Evolutionary conservation across 2,888 invertebrate species (phyloP).

Genomic region (Cecidostiba fungosa): DNA sequence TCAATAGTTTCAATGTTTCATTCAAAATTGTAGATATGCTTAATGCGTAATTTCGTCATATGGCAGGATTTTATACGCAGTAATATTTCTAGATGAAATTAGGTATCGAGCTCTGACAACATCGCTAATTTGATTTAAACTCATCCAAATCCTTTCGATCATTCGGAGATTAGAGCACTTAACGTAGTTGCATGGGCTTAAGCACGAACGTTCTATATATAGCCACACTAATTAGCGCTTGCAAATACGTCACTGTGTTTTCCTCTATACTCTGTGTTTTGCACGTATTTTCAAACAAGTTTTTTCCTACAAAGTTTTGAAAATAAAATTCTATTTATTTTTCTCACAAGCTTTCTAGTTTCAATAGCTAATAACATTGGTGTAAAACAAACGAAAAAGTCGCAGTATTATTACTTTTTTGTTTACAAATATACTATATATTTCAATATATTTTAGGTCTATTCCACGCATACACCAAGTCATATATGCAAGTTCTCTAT

Average conservation of each 20-base stretch:
- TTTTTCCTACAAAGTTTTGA: too few relatives aligned
- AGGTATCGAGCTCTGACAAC: background rate
- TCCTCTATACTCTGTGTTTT: background rate
- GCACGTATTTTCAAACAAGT: too few relatives aligned
- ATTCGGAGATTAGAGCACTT: constrained; percentile 57
- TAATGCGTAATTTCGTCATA: too few relatives aligned
- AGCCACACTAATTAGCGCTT: constrained; percentile 51
- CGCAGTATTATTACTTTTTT: too few relatives aligned
- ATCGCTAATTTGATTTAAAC: constrained; percentile 16
- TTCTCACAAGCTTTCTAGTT: too few relatives aligned
- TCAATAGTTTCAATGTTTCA: background rate
- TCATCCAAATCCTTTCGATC: constrained; percentile 46
- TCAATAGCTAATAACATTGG: too few relatives aligned
- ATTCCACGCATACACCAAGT: too few relatives aligned
- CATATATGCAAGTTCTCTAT: too few relatives aligned
- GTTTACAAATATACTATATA: too few relatives aligned
- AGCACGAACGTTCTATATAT: constrained; percentile 34
- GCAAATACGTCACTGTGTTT: background rate
- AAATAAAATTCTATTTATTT: too few relatives aligned
- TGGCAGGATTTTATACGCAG: background rate
- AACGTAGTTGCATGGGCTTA: constrained; percentile 44
- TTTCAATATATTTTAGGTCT: too few relatives aligned
- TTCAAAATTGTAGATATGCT: background rate
- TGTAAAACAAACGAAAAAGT: too few relatives aligned
- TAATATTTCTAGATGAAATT: background rate